Base-by-base conservation (phyloP, 2,113 vertebrate species). In the Bujurquina vittata region DNA sequence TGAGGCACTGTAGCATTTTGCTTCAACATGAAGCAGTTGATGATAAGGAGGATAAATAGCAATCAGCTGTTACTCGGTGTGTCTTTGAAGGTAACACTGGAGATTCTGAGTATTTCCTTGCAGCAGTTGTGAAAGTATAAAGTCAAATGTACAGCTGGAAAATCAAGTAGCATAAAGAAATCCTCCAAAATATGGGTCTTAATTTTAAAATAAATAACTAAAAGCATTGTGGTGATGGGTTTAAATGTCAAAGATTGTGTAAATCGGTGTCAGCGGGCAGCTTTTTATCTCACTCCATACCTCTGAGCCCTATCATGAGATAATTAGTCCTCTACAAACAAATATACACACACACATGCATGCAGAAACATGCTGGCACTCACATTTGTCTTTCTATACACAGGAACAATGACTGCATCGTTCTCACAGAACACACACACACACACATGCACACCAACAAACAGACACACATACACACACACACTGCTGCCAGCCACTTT, bases 401-500 rank as follows among this genome's bases (percentile, higher is more conserved):
- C 18, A 87, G 79, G 79, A 86, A 90, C 80, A 80, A 77, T 76
- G 79, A 88, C 79, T 86, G 85, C 85, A 85, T 76, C 77, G 67
- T 79, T 77, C 49, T 43, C 72, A 62, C 84, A 83, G 10, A 35
- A 49, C 58, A 62, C 74, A 79, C 33, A 81, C 78, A 75, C 20
- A 83, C 74, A 85, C 26, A 26, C 26, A 26, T n/a, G n/a, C 67
- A 86, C 37, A 72, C 67, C 62, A 26, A 81, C 18, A 35, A 35
- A 82, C n/a, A n/a, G n/a, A n/a, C 23, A 83, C 58, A 73, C 52
- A 79, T 58, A 86, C 69, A 85, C 74, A 85, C 1, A 59, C 77
- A 55, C 15, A 79, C 12, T 88, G 79, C 88, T 93, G 91, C 90
- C 91, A 91, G 93, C 90, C 92, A 93, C 86, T 93, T 89, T 92